These are phyloP conservation scores for Falcaria lacertinaria DNA, from an alignment of 2,888 invertebrate genomes.

Conservation along the genomic window DNA sequence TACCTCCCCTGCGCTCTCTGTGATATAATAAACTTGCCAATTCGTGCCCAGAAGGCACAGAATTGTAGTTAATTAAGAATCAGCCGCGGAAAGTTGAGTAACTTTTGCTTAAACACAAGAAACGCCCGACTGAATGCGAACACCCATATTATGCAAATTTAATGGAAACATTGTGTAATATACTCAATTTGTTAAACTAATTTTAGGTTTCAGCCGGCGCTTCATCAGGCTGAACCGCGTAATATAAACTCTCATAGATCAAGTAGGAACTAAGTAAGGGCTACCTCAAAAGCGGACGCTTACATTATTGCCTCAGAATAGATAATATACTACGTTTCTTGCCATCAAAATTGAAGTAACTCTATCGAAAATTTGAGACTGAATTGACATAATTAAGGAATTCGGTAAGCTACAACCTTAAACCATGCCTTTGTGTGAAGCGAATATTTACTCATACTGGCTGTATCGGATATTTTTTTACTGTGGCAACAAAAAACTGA, in stretches of 20 bases:
- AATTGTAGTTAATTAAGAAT: constrained; percentile 35
- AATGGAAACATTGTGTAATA: constrained; percentile 26
- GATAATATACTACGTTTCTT: too few species aligned
- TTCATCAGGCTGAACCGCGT: constrained; percentile 13
- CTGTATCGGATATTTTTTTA: too few species aligned
- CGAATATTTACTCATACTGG: too few species aligned
- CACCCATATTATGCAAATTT: constrained; percentile 42
- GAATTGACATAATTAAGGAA: too few species aligned
- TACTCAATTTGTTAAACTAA: constrained; percentile 34
- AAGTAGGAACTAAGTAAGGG: neutral
- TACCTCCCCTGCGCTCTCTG: constrained; percentile 19
- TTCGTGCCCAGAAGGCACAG: constrained; percentile 20
- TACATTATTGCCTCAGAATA: too few species aligned
- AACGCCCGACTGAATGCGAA: constrained; percentile 30
- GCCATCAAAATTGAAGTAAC: too few species aligned
- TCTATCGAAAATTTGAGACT: too few species aligned
- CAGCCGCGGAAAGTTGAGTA: constrained; percentile 25
- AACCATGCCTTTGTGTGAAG: too few species aligned
- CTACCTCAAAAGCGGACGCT: too few species aligned
- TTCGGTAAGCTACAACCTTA: too few species aligned
- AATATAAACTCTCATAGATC: neutral
- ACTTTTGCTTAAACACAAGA: constrained; percentile 22
- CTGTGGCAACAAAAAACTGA: too few species aligned
- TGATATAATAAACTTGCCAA: constrained; percentile 47
- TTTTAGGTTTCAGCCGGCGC: constrained; percentile 17